A percentile compares a stretch with the other conserved stretches of the same genome.
phyloP scores from a whole-genome alignment of 1,140 invertebrate species.

The Drosophila athabasca region DNA sequence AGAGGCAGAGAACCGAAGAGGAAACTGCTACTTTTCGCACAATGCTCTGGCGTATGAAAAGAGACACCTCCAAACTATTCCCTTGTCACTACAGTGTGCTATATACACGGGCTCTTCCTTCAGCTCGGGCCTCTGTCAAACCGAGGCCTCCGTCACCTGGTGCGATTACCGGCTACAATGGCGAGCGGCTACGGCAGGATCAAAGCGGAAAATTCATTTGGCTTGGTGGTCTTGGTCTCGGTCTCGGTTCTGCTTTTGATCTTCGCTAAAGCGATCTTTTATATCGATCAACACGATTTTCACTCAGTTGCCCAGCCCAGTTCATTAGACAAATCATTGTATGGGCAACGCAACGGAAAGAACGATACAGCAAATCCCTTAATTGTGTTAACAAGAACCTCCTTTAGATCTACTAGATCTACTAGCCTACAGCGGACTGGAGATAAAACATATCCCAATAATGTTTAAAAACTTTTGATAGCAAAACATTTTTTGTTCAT shows the following conservation, averaged over 20 bases:
- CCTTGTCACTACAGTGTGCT: constrained; percentile 61
- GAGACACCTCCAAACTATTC: constrained; percentile 76
- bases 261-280: constrained; percentile 58
- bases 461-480: background rate
- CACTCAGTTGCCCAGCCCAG: constrained; percentile 42
- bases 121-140: constrained; percentile 40
- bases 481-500: too few species aligned
- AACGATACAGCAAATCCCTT: constrained; percentile 33
- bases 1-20: constrained; percentile 17
- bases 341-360: constrained; percentile 2
- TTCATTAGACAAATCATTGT: constrained; percentile 53
- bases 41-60: constrained; percentile 70
- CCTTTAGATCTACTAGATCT: too few species aligned
- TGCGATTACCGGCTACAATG: constrained; percentile 70
- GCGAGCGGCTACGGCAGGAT: constrained; percentile 74
- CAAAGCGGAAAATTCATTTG: constrained; percentile 83
- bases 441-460: too few species aligned
- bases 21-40: constrained; percentile 79
- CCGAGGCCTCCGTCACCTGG: constrained; percentile 78
- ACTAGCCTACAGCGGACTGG: too few species aligned
- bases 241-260: constrained; percentile 70
- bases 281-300: constrained; percentile 41
- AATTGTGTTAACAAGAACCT: constrained; percentile 42
- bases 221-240: constrained; percentile 80
- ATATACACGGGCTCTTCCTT: constrained; percentile 15